Conservation (phyloP, 2,797 vertebrate species). For the Leptodactylus fallax region DNA sequence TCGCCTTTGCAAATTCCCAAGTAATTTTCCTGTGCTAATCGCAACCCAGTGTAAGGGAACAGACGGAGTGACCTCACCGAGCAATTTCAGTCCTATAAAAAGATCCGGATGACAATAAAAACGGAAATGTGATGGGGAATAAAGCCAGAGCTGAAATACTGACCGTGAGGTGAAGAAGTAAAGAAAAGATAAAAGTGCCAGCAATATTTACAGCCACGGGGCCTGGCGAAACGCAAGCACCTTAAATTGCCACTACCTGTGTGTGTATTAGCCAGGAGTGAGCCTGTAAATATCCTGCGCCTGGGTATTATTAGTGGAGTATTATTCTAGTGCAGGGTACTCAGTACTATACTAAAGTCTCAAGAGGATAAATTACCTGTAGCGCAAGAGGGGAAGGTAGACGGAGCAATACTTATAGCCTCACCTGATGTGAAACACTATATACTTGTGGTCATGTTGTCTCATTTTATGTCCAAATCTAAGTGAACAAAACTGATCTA, state of each 20-base stretch:
- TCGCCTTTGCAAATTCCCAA: neutral
- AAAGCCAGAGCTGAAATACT: constrained; percentile 49
- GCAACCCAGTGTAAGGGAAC: neutral
- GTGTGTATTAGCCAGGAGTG: constrained; percentile 17
- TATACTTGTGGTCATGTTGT: neutral
- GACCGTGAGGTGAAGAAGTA: constrained; percentile 51
- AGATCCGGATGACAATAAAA: constrained; percentile 46
- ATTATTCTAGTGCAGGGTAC: constrained; percentile 12
- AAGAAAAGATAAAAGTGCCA: constrained; percentile 48
- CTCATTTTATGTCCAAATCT: neutral
- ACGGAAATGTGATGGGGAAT: constrained; percentile 41
- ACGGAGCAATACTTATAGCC: neutral
- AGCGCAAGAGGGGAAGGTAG: neutral
- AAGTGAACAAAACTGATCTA: neutral
- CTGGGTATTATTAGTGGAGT: constrained; percentile 4
- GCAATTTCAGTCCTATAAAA: constrained; percentile 54
- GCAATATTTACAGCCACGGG: constrained; percentile 40
- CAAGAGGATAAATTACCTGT: neutral
- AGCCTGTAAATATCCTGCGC: constrained; percentile 39
- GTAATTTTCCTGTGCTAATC: constrained; percentile 8
- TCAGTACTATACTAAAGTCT: neutral
- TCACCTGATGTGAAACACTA: neutral
- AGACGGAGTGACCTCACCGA: constrained; percentile 42
- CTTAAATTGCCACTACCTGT: constrained; percentile 38
- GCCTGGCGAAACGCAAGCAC: neutral